phyloP scores from a whole-genome alignment of 2,113 vertebrate genomes.

The Catharus bicknelli region DNA sequence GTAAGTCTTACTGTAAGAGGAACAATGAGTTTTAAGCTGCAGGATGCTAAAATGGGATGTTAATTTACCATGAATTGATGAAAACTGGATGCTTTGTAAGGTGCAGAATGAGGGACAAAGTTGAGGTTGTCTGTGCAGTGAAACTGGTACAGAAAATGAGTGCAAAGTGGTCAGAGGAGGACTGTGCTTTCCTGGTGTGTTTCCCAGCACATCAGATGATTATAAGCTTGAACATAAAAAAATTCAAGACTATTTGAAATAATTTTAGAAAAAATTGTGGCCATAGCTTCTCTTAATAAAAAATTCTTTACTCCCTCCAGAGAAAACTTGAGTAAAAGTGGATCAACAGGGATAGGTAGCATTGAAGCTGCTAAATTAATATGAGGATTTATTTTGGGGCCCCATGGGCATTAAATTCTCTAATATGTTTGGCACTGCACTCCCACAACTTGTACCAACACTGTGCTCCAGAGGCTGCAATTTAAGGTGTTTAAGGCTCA shows the following conservation, averaged over 20 bases:
- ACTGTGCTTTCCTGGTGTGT: too few relatives aligned
- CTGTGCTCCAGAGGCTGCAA: accelerated
- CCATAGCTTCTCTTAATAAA: background rate
- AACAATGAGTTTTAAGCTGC: background rate
- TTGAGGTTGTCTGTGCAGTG: background rate
- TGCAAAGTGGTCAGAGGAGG: background rate
- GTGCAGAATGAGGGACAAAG: background rate
- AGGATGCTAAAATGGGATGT: background rate
- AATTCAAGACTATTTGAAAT: background rate
- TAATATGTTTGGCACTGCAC: background rate
- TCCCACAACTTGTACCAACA: background rate
- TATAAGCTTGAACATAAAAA: background rate
- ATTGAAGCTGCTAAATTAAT: background rate
- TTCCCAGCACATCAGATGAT: background rate
- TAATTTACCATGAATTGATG: background rate
- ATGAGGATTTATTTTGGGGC: background rate
- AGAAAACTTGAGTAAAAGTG: background rate
- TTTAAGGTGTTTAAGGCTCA: background rate
- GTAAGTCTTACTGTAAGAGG: background rate
- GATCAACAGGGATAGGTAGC: background rate
- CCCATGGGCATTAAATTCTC: background rate
- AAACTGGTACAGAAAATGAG: background rate
- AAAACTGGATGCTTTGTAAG: background rate
- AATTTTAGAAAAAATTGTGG: background rate
- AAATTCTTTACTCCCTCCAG: background rate